Evolutionary conservation across 2,888 invertebrate genomes (phyloP).

Genomic region (Leucozona laternaria): DNA sequence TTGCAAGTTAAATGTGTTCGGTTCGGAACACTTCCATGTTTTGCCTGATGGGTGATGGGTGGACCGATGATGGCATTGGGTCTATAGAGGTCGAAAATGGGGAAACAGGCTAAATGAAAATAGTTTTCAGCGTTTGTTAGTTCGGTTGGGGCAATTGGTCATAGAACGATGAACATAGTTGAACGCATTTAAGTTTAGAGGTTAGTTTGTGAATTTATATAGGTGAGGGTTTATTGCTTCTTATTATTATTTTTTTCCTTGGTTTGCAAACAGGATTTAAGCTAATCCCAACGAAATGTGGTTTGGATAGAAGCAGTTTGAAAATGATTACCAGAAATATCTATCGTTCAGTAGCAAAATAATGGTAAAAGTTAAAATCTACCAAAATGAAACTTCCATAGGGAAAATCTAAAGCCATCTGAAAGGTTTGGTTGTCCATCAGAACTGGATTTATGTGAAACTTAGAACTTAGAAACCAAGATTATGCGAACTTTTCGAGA

Average conservation of each 20-base stretch:
- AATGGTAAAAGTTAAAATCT: neutral
- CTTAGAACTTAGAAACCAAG: neutral
- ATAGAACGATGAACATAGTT: conserved; percentile 52
- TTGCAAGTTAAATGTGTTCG: conserved; percentile 39
- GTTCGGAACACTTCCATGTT: conserved; percentile 50
- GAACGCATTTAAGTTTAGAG: conserved; percentile 52
- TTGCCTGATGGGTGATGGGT: neutral
- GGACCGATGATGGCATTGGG: neutral
- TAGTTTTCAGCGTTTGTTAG: conserved; percentile 63
- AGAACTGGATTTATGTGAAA: neutral
- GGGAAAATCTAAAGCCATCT: neutral
- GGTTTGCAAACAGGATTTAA: conserved; percentile 46
- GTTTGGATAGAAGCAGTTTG: conserved; percentile 40
- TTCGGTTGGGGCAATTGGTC: conserved; percentile 58
- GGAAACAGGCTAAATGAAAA: conserved; percentile 20
- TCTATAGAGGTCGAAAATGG: neutral
- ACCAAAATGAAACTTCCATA: neutral
- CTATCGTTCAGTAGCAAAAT: neutral
- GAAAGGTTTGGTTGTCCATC: neutral
- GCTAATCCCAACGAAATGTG: conserved; percentile 52
- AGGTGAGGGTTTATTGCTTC: neutral
- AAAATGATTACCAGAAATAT: conserved; percentile 13
- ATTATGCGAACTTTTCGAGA: neutral
- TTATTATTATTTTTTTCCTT: neutral
- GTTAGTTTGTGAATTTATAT: conserved; percentile 38